Conservation (phyloP, 2,113 vertebrate species). For the Daubentonia madagascariensis region DNA sequence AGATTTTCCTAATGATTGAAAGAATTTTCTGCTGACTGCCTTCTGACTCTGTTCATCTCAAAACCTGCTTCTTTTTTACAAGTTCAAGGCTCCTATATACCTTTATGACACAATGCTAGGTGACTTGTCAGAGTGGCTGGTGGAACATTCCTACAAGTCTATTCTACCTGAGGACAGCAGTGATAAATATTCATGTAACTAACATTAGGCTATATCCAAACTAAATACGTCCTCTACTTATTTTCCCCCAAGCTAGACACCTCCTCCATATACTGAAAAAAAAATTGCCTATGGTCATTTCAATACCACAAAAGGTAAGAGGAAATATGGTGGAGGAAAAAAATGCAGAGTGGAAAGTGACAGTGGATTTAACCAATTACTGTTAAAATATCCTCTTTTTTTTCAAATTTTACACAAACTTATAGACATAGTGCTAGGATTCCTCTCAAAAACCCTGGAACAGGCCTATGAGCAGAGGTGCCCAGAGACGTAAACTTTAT, state of each 20-base stretch:
- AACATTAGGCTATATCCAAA: not conserved
- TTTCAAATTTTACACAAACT: not conserved
- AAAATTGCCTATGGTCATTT: not conserved
- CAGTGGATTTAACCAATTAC: not conserved
- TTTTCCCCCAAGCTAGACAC: not conserved
- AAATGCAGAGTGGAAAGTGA: not conserved
- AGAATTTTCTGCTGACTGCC: not conserved
- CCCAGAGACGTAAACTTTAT: not conserved
- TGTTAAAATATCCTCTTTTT: not conserved
- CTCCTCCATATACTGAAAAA: not conserved
- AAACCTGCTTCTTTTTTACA: not conserved
- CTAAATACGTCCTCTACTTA: not conserved
- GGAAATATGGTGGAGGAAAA: not conserved
- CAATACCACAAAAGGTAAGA: not conserved
- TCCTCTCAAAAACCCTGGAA: not conserved
- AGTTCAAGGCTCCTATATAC: not conserved
- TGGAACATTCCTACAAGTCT: not conserved
- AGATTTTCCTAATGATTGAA: not conserved
- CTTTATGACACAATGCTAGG: not conserved
- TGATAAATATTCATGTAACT: not conserved
- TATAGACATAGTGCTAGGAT: not conserved
- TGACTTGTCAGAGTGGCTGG: not conserved
- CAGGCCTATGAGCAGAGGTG: not conserved
- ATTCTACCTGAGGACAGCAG: not conserved
- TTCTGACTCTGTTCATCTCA: not conserved